Base-by-base conservation (phyloP, 2,113 vertebrate genomes). In the Rafetus swinhoei region DNA sequence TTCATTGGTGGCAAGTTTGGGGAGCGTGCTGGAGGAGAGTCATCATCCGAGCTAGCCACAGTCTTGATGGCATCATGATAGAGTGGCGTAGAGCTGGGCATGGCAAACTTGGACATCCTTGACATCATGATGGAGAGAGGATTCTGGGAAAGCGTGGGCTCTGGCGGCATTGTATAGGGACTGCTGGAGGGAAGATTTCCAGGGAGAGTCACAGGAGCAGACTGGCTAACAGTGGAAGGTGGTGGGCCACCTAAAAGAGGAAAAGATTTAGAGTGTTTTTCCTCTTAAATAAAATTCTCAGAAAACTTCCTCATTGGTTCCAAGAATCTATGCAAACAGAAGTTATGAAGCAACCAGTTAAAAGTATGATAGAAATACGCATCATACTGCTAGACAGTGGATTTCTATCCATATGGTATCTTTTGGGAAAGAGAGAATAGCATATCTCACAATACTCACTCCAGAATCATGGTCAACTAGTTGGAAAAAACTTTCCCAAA, bases 91-190 rank as follows among this genome's bases (percentile, higher is more conserved):
- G 99, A 99, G 97, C 99, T 99, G 92, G 99, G 99, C 99, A 99
- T 99, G 84, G 99, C 99, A 96, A 99, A 99, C 97, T 99, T 99
- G 95, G 99, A 99, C 99, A 99, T 99, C 94, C 99, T 99, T 90
- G 99, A 99, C 99, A 99, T 99, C 99, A 99, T 99, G 92, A 99
- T 99, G 81, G 99, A 99, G 65, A 99, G 99, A 19, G 99, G 99
- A 95, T 99, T 99, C 98, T 99, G 99, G 93, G 99, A 99, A 50
- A 99, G 98, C 93, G 99, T 99, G 12, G 99, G 99, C 98, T 99
- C 99, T 50, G 99, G 99, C 86, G 99, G 99, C 98, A 99, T 99
- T 95, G 99, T 98, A 93, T 99, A 99, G n/a, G 99, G 99, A 95
- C 99, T 99, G 95, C 99, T 99, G 95, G 99, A 99, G 89, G 99